Evolutionary conservation across 1,140 invertebrate genomes (phyloP).

Genomic region (Drosophila lowei): DNA sequence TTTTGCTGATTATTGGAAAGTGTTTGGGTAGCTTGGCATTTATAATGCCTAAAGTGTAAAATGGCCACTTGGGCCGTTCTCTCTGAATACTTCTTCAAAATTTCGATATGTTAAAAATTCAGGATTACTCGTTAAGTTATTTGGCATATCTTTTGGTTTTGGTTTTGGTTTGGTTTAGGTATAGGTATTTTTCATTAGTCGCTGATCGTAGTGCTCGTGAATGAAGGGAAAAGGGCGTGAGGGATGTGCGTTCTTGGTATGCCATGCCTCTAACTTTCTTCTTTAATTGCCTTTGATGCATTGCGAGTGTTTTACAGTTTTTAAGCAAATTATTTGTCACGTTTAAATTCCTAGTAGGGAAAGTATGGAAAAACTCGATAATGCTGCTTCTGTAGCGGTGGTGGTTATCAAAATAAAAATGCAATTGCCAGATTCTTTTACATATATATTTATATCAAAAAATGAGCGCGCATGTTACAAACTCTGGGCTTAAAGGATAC

Average conservation of each 20-base stretch:
- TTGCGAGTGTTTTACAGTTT: conserved; percentile 58
- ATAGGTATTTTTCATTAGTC: conserved; percentile 13
- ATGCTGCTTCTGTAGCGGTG: conserved; percentile 12
- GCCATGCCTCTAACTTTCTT: conserved; percentile 28
- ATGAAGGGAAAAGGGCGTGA: conserved; percentile 26
- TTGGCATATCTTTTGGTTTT: conserved; percentile 74
- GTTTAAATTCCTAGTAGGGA: conserved; percentile 70
- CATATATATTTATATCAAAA: conserved; percentile 79
- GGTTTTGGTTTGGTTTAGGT: conserved; percentile 18
- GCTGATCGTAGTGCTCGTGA: conserved; percentile 17
- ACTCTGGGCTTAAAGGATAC: conserved; percentile 76
- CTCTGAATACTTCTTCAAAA: conserved; percentile 58
- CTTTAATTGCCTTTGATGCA: conserved; percentile 33
- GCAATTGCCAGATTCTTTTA: conserved; percentile 55
- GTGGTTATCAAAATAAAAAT: conserved; percentile 42
- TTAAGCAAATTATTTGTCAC: conserved; percentile 73
- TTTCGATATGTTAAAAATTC: conserved; percentile 81
- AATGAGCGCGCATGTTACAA: conserved; percentile 79
- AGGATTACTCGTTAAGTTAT: conserved; percentile 70
- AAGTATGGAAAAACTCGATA: conserved; percentile 30
- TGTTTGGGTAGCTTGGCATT: conserved; percentile 51
- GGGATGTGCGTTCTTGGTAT: conserved; percentile 47
- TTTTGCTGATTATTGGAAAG: conserved; percentile 56
- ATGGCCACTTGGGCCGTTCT: conserved; percentile 57
- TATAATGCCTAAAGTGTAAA: conserved; percentile 75